A percentile compares a stretch with the other conserved stretches of the same genome.
Evolutionary conservation across 1,140 invertebrate genomes (phyloP).

Genomic region (Penaeus japonicus): DNA sequence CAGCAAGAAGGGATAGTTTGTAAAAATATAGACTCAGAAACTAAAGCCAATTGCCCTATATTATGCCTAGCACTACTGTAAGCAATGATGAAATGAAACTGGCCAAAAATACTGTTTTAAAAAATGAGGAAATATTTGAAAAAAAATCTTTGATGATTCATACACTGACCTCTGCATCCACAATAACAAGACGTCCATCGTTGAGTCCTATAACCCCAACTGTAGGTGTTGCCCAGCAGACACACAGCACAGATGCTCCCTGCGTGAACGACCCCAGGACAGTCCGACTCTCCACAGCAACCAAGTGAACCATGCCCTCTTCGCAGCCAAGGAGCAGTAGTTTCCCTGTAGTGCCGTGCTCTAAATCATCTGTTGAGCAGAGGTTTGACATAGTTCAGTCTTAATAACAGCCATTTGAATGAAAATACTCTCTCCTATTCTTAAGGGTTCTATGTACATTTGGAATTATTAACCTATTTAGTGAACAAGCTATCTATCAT

Average conservation of each 20-base stretch:
- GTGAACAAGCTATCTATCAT: too few relatives aligned
- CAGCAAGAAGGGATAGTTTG: neutral
- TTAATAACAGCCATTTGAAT: too few relatives aligned
- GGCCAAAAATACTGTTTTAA: too few relatives aligned
- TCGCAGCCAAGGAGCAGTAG: constrained; percentile 73
- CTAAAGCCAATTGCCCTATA: too few relatives aligned
- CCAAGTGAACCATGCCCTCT: constrained; percentile 69
- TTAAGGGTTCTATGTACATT: too few relatives aligned
- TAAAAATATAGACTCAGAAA: too few relatives aligned
- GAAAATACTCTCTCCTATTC: too few relatives aligned
- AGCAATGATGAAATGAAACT: too few relatives aligned
- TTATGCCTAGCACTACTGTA: too few relatives aligned
- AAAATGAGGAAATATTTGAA: too few relatives aligned
- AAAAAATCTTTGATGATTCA: too few relatives aligned
- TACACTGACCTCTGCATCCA: constrained; percentile 44
- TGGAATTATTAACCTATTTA: too few relatives aligned
- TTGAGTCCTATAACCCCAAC: constrained; percentile 64
- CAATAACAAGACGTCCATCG: constrained; percentile 61
- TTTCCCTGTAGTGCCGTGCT: constrained; percentile 74
- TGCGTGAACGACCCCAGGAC: constrained; percentile 64
- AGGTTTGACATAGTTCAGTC: neutral
- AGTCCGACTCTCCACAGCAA: constrained; percentile 69
- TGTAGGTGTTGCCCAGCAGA: constrained; percentile 62
- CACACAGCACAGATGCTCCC: constrained; percentile 67
- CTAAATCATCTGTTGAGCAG: constrained; percentile 66